Base-by-base conservation (phyloP, 2,797 vertebrate genomes). In the Hydrolagus colliei region DNA sequence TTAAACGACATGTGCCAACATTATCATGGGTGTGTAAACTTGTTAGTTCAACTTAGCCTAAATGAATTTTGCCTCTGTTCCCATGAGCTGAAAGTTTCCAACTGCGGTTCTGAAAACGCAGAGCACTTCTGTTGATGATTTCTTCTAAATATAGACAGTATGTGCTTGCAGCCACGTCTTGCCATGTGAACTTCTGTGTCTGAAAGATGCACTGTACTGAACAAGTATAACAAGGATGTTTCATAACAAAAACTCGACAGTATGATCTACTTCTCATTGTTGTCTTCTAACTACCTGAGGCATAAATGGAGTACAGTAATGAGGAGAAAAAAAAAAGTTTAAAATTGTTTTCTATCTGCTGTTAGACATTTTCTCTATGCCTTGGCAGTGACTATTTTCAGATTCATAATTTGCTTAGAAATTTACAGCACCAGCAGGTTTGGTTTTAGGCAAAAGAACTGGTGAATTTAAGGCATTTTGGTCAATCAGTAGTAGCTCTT, bases 1-100 rank as follows among this genome's bases (percentile, higher is more conserved):
- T 41, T 84, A 84, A 84, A 71, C 22, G 68, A 18, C 79, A 84
- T 84, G 32, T 84, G 65, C 68, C 79, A 84, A 41, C 71, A 71
- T 84, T 84, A 71, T 32, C 35, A 32, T 18, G 12, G 79, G 65
- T 71, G 65, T n/a, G 27, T 27, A 27, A 84, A 68, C 65, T 84
- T 84, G 32, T 84, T 71, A 9, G 68, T 41, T 84, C 68, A 41
- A 71, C 63, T 65, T 84, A 14, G 32, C 32, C 41, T 1, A 52
- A 52, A 52, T 52, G 6, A 12, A 32, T 35, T n/a, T 27, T 80
- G 65, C 16, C 32, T 59, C 9, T 68, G 9, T 41, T 41, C 16
- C 32, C 27, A 52, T 8, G 68, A 11, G 9, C 65, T 71, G n/a
- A 18, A 18, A 84, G 68, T 76, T 16, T 35, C 16, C 41, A 76